Percentiles rank a stretch among this genome's conserved stretches.
These are phyloP conservation scores for Charadrius vociferus DNA, from an alignment of 2,113 vertebrate genomes.

Conservation along the genomic window DNA sequence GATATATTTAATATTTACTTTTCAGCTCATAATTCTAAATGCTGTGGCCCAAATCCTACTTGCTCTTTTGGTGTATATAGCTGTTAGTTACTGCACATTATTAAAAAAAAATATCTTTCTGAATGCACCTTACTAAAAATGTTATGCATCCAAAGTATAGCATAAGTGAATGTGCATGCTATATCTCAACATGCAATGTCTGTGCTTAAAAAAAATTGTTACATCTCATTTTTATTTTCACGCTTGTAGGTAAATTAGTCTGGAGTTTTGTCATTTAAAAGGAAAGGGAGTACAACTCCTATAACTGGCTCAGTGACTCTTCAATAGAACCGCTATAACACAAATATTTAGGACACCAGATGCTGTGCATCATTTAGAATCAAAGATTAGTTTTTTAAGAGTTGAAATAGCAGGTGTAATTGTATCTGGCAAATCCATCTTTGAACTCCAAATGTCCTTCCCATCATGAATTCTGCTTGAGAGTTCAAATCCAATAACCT, in stretches of 20 bases:
- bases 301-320: background rate
- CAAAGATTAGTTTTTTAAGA: background rate
- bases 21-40: background rate
- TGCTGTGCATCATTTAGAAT: background rate
- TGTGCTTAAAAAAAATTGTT: background rate
- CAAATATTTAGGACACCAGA: background rate
- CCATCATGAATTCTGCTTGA: background rate
- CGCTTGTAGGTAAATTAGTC: background rate
- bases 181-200: background rate
- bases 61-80: background rate
- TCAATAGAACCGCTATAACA: background rate
- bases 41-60: background rate
- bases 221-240: background rate
- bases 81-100: background rate
- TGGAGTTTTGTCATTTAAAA: constrained; percentile 8
- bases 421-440: constrained; percentile 2
- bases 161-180: background rate
- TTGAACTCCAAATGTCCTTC: constrained; percentile 5
- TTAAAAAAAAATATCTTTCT: background rate
- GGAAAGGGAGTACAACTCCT: background rate
- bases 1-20: background rate
- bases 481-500: constrained; percentile 27
- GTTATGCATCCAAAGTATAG: background rate
- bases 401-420: background rate
- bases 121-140: background rate